phyloP scores from a whole-genome alignment of 1,140 invertebrate genomes.

The Metaphire vulgaris region DNA sequence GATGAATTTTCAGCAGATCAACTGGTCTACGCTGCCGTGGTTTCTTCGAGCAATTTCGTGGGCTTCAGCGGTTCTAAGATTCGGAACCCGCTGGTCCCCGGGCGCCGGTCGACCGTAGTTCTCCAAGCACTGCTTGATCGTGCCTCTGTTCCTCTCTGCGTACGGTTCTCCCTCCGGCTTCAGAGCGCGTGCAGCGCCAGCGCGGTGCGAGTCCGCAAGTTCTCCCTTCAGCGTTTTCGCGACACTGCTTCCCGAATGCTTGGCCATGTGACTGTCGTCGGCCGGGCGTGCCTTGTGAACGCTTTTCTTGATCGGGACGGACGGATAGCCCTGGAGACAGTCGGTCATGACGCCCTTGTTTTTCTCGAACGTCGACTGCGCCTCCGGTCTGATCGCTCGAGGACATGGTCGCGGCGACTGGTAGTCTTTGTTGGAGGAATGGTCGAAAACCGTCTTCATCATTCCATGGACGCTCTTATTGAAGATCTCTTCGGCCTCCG shows the following conservation, averaged over 20 bases:
- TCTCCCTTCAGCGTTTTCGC: slow-evolving; percentile 8
- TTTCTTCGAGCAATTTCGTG: slow-evolving; percentile 6
- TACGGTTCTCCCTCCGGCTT: slow-evolving; percentile 20
- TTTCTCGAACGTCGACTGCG: slow-evolving; percentile 13
- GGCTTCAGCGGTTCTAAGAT: slow-evolving; percentile 5
- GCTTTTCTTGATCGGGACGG: background rate
- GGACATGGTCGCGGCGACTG: slow-evolving; percentile 5
- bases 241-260: slow-evolving; percentile 2
- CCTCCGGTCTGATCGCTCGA: slow-evolving; percentile 24
- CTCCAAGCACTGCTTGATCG: slow-evolving; percentile 9
- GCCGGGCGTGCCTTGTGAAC: slow-evolving; percentile 1
- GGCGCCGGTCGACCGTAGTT: no score
- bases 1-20: background rate
- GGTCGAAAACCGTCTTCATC: slow-evolving; percentile 19
- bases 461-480: slow-evolving; percentile 12
- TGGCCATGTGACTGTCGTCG: background rate
- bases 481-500: slow-evolving; percentile 1
- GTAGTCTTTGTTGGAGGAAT: slow-evolving; percentile 23
- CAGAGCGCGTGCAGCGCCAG: background rate
- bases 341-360: slow-evolving; percentile 29
- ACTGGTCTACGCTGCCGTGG: slow-evolving; percentile 6
- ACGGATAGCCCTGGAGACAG: slow-evolving; percentile 21
- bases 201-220: background rate
- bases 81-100: background rate
- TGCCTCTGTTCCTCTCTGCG: slow-evolving; percentile 20